Base-by-base conservation (phyloP, 2,797 vertebrate species). In the Enteromius thamalakanensis region DNA sequence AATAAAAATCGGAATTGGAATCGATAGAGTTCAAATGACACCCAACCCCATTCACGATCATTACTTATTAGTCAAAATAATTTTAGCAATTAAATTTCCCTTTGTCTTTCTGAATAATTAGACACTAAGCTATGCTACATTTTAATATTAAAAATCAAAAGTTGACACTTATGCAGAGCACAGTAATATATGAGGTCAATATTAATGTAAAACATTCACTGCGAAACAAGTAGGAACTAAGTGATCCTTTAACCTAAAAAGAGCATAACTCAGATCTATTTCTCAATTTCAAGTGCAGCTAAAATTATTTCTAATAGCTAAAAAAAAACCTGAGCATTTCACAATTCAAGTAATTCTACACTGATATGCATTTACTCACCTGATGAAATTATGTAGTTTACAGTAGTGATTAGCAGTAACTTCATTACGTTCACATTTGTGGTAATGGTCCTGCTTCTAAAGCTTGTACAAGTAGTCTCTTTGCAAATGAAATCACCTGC, bases 281-380 rank as follows among this genome's bases (percentile, higher is more conserved):
- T 26, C 47, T 80, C 37, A 47, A 23, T 34, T 62, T 86, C 37
- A 80, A 86, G 79, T 79, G 75, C 17, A 76, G 67, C 42, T 55
- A 85, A n/a, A 12, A 70, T 15, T 42, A 75, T 34, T 29, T 64
- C 29, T 34, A 47, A 60, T n/a, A 23, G 21, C 58, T 62, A 51
- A 19, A 14, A 7, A 53, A 51, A 45, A 49, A 40, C 82, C 76
- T 81, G 79, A 86, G 75, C 23, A 76, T 45, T 9, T 76, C 40
- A 1, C 2, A 62, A 69, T 81, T 76, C 64, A 79, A 84, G 82
- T 83, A 83, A 79, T 74, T 53, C 58, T 65, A 32, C 21, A 47
- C 15, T n/a, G 51, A 62, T 3, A 19, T 23, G 37, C 64, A 70
- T 45, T 69, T n/a, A 45, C 51, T 75, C 11, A 55, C 49, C 51